phyloP scores from a whole-genome alignment of 2,888 invertebrate species.

The Plagiodera versicolora region DNA sequence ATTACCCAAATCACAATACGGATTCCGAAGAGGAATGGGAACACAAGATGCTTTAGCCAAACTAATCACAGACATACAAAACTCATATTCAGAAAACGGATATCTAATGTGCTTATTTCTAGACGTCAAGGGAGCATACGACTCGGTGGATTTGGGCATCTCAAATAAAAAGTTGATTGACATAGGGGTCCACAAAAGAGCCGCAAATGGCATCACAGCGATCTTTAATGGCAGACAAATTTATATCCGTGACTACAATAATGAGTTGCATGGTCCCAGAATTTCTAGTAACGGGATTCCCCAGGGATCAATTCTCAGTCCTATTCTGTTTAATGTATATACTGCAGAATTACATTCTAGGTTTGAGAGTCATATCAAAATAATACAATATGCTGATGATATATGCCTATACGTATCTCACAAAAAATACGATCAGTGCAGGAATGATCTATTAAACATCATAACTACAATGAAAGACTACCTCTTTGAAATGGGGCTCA shows the following conservation, averaged over 20 bases:
- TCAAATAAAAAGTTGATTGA: background rate
- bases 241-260: conserved; percentile 1
- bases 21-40: conserved; percentile 8
- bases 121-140: conserved; percentile 8
- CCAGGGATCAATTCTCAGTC: conserved; percentile 1
- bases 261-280: conserved; percentile 21
- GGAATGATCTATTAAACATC: background rate
- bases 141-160: conserved; percentile 4
- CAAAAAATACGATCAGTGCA: background rate
- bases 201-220: background rate
- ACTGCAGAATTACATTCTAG: background rate
- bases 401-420: background rate
- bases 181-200: background rate
- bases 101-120: conserved; percentile 10
- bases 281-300: conserved; percentile 30
- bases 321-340: conserved; percentile 4
- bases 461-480: background rate
- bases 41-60: conserved; percentile 6
- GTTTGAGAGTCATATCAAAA: background rate
- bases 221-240: conserved; percentile 10
- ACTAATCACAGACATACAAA: conserved; percentile 10
- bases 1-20: conserved; percentile 10
- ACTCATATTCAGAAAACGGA: conserved; percentile 4
- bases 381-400: conserved; percentile 6
- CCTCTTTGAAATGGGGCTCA: background rate